phyloP scores from a whole-genome alignment of 2,888 invertebrate species.

The Tillus elongatus region DNA sequence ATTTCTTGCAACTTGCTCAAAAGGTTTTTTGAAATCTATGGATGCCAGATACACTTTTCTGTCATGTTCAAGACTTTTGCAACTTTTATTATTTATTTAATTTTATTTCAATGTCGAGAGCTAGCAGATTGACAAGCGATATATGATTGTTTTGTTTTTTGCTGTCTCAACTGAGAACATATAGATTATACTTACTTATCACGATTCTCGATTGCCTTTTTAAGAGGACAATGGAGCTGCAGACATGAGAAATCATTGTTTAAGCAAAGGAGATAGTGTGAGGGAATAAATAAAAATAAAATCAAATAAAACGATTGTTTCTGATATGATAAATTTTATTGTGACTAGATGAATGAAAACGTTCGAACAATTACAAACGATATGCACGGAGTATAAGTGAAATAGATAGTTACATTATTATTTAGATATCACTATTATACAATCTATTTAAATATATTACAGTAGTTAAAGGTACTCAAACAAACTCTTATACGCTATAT shows the following conservation, averaged over 20 bases:
- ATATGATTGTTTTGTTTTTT: no score
- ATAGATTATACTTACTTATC: no score
- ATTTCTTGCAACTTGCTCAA: no score
- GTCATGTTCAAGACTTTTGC: no score
- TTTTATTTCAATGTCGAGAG: no score
- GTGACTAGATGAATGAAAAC: slow-evolving; percentile 61
- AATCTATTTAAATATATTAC: slow-evolving; percentile 29
- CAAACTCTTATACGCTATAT: no score
- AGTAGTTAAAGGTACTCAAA: background rate
- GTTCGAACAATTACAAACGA: slow-evolving; percentile 52
- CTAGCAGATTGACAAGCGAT: no score
- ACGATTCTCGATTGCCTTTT: no score
- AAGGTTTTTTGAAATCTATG: no score
- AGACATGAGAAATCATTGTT: background rate
- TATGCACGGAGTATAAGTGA: slow-evolving; percentile 44
- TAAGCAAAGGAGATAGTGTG: slow-evolving; percentile 3
- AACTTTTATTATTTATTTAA: no score
- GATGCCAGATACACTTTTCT: no score
- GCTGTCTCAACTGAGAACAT: no score
- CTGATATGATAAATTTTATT: slow-evolving; percentile 46
- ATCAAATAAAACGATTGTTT: slow-evolving; percentile 10
- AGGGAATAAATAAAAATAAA: background rate
- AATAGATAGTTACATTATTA: slow-evolving; percentile 20
- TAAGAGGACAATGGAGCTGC: background rate
- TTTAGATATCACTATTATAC: slow-evolving; percentile 31